phyloP scores from a whole-genome alignment of 1,140 invertebrate genomes.

The Drepana arcuata region DNA sequence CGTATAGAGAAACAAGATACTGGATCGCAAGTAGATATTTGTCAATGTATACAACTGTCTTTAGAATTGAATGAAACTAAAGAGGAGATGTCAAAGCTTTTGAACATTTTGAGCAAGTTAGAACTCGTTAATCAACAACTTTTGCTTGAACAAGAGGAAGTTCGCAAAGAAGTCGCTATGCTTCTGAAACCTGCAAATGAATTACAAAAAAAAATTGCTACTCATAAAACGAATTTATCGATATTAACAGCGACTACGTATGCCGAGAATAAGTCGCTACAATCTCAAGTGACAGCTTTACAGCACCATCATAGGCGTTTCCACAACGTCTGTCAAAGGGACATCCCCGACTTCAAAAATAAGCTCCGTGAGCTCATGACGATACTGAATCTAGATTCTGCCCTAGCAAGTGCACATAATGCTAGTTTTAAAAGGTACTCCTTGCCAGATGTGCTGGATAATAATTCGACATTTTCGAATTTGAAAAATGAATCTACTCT shows the following conservation, averaged over 20 bases:
- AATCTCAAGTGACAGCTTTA: conserved; percentile 49
- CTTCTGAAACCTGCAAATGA: conserved; percentile 38
- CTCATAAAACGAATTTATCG: conserved; percentile 56
- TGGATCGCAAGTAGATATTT: conserved; percentile 12
- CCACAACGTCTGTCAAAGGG: conserved; percentile 51
- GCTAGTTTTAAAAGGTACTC: conserved; percentile 40
- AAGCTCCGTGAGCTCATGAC: conserved; percentile 37
- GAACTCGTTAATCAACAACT: conserved; percentile 26
- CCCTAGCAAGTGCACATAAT: conserved; percentile 19
- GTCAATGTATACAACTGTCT: conserved; percentile 25
- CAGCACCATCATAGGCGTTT: conserved; percentile 51
- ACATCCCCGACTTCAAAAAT: conserved; percentile 48
- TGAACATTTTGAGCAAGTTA: conserved; percentile 20
- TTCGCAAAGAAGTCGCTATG: conserved; percentile 36
- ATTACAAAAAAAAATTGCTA: conserved; percentile 51
- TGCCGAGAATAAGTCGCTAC: conserved; percentile 55
- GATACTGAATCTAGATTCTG: conserved; percentile 32
- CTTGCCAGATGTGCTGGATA: conserved; percentile 35
- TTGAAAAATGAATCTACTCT: conserved; percentile 53
- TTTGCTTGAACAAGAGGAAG: conserved; percentile 31
- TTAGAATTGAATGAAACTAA: conserved; percentile 19
- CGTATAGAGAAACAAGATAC: conserved; percentile 9
- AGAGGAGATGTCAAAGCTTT: conserved; percentile 29
- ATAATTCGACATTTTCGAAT: conserved; percentile 22
- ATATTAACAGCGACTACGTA: conserved; percentile 62